Evolutionary conservation across 1,140 invertebrate genomes (phyloP).

Genomic region (Helicoverpa armigera): DNA sequence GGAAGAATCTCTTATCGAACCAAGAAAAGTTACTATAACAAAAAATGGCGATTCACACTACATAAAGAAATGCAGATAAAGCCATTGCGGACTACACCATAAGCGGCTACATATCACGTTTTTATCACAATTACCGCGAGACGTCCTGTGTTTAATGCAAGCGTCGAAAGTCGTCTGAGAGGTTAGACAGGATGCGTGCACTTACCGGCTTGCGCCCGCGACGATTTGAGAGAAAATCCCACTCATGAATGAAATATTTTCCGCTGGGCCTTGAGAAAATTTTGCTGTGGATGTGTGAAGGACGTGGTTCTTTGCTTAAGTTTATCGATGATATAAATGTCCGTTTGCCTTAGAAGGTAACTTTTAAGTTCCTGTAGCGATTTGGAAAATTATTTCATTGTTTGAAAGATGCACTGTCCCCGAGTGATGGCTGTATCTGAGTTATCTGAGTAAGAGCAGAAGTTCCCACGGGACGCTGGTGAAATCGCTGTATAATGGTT

Average conservation of each 20-base stretch:
- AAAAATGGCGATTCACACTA: too few species aligned
- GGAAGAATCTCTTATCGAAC: too few species aligned
- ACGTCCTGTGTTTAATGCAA: slow-evolving; percentile 33
- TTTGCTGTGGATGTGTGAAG: neutral
- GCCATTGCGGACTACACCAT: neutral
- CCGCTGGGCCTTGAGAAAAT: neutral
- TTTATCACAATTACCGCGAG: slow-evolving; percentile 27
- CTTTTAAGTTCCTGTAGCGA: too few species aligned
- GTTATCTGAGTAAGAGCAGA: too few species aligned
- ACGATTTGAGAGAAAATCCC: slow-evolving; percentile 22
- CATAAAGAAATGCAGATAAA: slow-evolving; percentile 1
- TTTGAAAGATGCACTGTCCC: too few species aligned
- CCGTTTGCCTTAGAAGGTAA: too few species aligned
- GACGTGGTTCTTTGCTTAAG: neutral
- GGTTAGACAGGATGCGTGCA: slow-evolving; percentile 51
- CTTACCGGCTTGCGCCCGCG: slow-evolving; percentile 16
- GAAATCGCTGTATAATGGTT: too few species aligned
- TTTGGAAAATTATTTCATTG: too few species aligned
- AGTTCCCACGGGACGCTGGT: too few species aligned
- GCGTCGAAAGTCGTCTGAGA: slow-evolving; percentile 50
- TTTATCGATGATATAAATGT: neutral
- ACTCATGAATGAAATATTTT: slow-evolving; percentile 29
- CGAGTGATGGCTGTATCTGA: too few species aligned
- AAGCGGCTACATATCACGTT: neutral
- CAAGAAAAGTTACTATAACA: too few species aligned